Conservation (phyloP, 2,797 vertebrate genomes). For the Myotis pilosus region DNA sequence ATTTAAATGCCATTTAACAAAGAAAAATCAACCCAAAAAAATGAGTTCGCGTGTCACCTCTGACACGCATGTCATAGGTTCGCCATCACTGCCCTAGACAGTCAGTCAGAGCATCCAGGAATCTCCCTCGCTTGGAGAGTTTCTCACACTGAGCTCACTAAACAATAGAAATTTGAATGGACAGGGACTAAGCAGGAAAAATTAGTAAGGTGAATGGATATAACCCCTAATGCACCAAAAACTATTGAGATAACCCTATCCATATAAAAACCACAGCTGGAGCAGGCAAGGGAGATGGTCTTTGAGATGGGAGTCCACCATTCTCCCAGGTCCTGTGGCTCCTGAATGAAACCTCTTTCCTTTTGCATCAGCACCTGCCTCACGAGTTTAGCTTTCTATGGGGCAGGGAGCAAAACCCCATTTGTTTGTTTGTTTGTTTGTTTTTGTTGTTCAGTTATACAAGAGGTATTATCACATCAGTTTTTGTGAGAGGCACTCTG, state of each 20-base stretch:
- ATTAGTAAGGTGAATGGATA: neutral
- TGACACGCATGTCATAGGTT: no score
- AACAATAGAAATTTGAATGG: neutral
- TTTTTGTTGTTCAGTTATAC: neutral
- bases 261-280: neutral
- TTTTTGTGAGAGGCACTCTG: neutral
- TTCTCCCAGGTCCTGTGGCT: neutral
- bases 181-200: neutral
- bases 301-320: neutral
- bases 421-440: neutral
- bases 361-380: neutral
- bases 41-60: no score
- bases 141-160: neutral
- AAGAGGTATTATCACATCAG: neutral
- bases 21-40: no score
- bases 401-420: neutral
- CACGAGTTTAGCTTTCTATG: neutral
- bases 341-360: neutral
- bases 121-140: neutral
- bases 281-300: no score
- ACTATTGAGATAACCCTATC: neutral
- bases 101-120: neutral
- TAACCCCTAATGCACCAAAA: neutral
- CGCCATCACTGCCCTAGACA: no score
- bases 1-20: no score